A percentile compares a stretch with the other conserved stretches of the same genome.
Evolutionary conservation across 2,888 invertebrate genomes (phyloP).

Genomic region (Hypomecis punctinalis): DNA sequence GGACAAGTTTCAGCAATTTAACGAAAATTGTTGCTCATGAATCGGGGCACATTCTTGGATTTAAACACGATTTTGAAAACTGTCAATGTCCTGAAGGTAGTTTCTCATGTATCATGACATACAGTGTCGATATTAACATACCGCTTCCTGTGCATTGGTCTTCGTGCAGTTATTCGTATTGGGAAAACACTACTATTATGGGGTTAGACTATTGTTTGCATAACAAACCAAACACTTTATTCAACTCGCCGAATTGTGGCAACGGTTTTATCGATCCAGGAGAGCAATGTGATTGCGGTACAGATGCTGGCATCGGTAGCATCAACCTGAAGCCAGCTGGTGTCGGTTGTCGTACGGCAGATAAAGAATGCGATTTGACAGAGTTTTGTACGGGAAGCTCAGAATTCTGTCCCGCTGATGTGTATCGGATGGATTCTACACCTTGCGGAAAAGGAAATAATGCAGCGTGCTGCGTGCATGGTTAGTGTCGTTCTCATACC

Average conservation of each 20-base stretch:
- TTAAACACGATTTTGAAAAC: constrained; percentile 94
- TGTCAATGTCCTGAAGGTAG: constrained; percentile 94
- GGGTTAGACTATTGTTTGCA: constrained; percentile 97
- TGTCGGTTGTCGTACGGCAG: constrained; percentile 91
- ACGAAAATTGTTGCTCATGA: constrained; percentile 96
- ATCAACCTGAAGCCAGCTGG: constrained; percentile 91
- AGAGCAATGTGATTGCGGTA: no score
- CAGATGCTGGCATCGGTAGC: no score
- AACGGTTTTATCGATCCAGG: no score
- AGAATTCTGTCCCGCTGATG: constrained; percentile 96
- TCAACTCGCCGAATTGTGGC: no score
- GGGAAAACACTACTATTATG: constrained; percentile 95
- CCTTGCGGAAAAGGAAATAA: constrained; percentile 86
- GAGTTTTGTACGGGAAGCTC: constrained; percentile 98
- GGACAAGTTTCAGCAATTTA: no score
- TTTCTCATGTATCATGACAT: constrained; percentile 99
- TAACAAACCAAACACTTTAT: constrained; percentile 93
- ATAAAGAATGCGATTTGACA: constrained; percentile 96
- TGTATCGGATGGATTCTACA: constrained; percentile 95
- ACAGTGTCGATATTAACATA: constrained; percentile 72
- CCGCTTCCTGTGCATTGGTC: constrained; percentile 94
- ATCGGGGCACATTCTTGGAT: constrained; percentile 98
- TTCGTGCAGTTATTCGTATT: constrained; percentile 95
- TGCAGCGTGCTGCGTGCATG: constrained; percentile 95
- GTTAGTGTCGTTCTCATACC: constrained; percentile 93